These are phyloP conservation scores for chimpanzee (Pan troglodytes) DNA, from an alignment of 2,113 vertebrate genomes.

Conservation along the genomic window NHGRI_mPanTro3-v2.1_pri NC_072401.2:170237001-170237500, in stretches of 20 bases:
- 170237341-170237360: neutral
- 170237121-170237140: neutral
- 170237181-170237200: too few species aligned
- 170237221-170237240: neutral
- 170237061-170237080: neutral
- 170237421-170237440: too few species aligned
- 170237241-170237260: fast-evolving
- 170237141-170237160: neutral
- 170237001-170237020: neutral
- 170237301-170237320: neutral
- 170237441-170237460: neutral
- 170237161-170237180: neutral
- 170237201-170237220: neutral
- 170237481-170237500: neutral
- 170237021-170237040: neutral
- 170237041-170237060: neutral
- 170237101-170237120: neutral
- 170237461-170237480: neutral
- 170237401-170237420: neutral
- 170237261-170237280: neutral
- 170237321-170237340: neutral
- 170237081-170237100: neutral
- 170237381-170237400: neutral
- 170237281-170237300: neutral
- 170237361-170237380: neutral